Evolutionary conservation across 2,888 invertebrate genomes (phyloP).

Genomic region (Strigamia transsilvanica): DNA sequence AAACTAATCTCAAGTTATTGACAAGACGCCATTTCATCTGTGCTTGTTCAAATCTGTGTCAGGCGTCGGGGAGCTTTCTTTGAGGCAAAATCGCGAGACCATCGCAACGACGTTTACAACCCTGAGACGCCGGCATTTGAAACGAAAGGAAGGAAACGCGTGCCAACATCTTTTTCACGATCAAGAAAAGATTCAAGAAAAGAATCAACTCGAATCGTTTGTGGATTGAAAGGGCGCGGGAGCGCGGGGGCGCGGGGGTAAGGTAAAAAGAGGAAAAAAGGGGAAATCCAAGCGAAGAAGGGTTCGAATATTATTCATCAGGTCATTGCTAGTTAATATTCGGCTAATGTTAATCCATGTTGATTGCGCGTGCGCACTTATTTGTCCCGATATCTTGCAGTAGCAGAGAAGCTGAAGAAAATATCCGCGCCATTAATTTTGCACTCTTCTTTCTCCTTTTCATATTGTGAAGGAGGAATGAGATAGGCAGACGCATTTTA

Average conservation of each 20-base stretch:
- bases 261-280: background rate
- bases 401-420: constrained; percentile 54
- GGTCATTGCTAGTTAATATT: background rate
- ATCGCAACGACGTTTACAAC: constrained; percentile 26
- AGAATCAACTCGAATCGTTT: constrained; percentile 17
- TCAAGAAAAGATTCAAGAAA: constrained; percentile 20
- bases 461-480: constrained; percentile 53
- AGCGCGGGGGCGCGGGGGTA: too few species aligned
- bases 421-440: constrained; percentile 54
- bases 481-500: constrained; percentile 53
- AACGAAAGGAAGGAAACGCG: constrained; percentile 30
- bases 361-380: constrained; percentile 24
- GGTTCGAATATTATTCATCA: background rate
- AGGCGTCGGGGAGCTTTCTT: constrained; percentile 23
- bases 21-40: constrained; percentile 30
- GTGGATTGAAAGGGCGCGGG: constrained; percentile 7
- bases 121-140: constrained; percentile 30
- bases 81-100: constrained; percentile 30
- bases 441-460: constrained; percentile 53
- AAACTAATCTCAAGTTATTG: constrained; percentile 30
- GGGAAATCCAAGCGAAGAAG: background rate
- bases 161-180: constrained; percentile 26
- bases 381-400: constrained; percentile 53
- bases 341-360: constrained; percentile 23
- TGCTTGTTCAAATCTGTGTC: constrained; percentile 30